A percentile compares a stretch with the other conserved stretches of the same genome.
phyloP scores from a whole-genome alignment of 2,113 vertebrate species.

The Taurulus bubalis region DNA sequence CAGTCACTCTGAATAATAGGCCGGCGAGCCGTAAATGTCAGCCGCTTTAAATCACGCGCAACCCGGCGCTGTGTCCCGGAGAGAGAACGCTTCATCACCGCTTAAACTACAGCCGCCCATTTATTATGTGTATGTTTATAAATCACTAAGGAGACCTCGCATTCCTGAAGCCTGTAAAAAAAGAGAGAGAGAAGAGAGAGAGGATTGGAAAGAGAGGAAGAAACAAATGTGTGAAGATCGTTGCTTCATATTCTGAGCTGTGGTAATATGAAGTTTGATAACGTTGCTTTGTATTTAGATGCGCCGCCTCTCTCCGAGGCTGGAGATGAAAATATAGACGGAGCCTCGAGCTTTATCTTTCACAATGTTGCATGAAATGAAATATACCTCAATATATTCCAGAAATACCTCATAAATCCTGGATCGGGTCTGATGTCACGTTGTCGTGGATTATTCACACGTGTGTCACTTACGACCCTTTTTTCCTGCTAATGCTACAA shows the following conservation, averaged over 20 bases:
- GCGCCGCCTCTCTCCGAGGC: neutral
- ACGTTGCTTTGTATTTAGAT: neutral
- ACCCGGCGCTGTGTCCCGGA: constrained; percentile 84
- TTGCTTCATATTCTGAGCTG: constrained; percentile 17
- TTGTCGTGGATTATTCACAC: neutral
- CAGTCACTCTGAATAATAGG: constrained; percentile 99
- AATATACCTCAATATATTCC: neutral
- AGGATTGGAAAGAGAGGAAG: constrained; percentile 36
- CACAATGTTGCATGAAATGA: neutral
- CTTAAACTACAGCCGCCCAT: constrained; percentile 94
- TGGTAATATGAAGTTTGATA: neutral
- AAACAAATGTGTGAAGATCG: constrained; percentile 43
- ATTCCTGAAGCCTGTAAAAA: constrained; percentile 82
- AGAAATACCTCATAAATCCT: neutral
- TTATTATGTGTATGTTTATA: constrained; percentile 98
- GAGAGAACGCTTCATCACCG: constrained; percentile 92
- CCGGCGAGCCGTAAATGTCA: constrained; percentile 96
- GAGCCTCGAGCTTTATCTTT: neutral
- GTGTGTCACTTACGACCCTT: too few relatives aligned
- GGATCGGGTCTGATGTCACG: neutral
- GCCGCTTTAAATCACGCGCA: constrained; percentile 96
- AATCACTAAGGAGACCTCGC: constrained; percentile 91
- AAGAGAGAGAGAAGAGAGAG: constrained; percentile 26
- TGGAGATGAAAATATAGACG: neutral
- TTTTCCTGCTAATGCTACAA: too few relatives aligned